phyloP scores from a whole-genome alignment of 2,888 invertebrate genomes.

The Acanthoscelides obtectus region DNA sequence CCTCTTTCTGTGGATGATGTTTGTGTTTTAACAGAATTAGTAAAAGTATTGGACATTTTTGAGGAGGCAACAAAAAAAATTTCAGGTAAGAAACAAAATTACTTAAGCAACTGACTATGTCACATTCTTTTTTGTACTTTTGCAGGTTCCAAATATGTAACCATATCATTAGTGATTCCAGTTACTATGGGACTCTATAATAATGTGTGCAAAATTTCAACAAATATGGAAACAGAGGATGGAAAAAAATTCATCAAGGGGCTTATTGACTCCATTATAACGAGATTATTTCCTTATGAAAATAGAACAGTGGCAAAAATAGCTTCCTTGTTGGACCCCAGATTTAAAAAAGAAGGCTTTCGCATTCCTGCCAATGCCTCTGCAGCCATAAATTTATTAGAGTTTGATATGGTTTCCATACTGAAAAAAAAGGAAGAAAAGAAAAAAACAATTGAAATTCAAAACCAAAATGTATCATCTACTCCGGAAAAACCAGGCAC shows the following conservation, averaged over 20 bases:
- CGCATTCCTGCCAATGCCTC: constrained; percentile 11
- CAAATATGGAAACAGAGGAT: constrained; percentile 10
- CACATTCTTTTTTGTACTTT: constrained; percentile 1
- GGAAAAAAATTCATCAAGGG: constrained; percentile 10
- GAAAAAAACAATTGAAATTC: too few relatives aligned
- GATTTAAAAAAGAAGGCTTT: constrained; percentile 17
- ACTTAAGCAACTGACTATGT: not conserved
- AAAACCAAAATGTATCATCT: too few relatives aligned
- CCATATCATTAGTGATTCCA: constrained; percentile 13
- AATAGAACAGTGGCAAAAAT: constrained; percentile 9
- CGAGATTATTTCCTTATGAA: constrained; percentile 11
- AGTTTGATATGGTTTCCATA: constrained; percentile 5
- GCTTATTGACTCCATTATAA: constrained; percentile 8
- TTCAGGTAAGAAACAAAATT: constrained; percentile 6
- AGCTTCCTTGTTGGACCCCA: constrained; percentile 13
- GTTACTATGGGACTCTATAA: constrained; percentile 10
- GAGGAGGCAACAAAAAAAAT: constrained; percentile 18
- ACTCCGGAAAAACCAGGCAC: too few relatives aligned
- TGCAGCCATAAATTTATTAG: constrained; percentile 5
- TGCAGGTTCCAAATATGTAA: constrained; percentile 7
- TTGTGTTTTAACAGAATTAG: constrained; percentile 11
- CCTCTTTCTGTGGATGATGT: constrained; percentile 12
- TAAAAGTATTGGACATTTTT: constrained; percentile 8
- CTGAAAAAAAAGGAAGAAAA: too few relatives aligned
- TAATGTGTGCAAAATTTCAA: constrained; percentile 1